Base-by-base conservation (phyloP, 2,888 invertebrate genomes). In the Hydrotaea cyrtoneurina region DNA sequence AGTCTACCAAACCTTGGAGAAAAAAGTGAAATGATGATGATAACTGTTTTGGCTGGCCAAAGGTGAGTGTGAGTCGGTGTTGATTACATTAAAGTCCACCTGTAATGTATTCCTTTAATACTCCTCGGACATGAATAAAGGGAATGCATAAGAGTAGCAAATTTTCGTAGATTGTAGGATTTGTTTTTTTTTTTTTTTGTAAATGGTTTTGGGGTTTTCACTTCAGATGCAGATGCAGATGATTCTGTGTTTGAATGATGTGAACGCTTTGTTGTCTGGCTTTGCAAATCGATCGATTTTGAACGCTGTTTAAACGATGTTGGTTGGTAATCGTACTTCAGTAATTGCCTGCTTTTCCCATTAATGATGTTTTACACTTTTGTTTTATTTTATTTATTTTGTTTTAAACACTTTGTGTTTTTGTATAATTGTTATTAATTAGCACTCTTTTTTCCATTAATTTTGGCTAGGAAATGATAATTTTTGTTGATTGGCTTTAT, bases 91-190 rank as follows among this genome's bases (percentile, higher is more conserved):
- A 11, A 69, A 46, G 46, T 69, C 69, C 69, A 69, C 69, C 69
- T 69, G 69, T 69, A 43, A 7, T 46, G 69, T 69, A 69, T 69
- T 69, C 69, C 69, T 69, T 69, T 21, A 69, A 69, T 69, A 69
- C 69, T 69, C 66, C 43, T 66, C 66, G 31, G 39, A 39, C 7
- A 17, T 66, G 66, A 66, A 62, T 62, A 62, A 62, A 62, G 62
- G 62, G 62, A 62, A 62, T 62, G 62, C 62, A 31, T 31, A 31
- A n/a, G 36, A 19, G 31, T 31, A 31, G 62, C n/a, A 23, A 26
- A 59, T 15, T 62, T 15, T 62, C 15, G 62, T 62, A n/a, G 62
- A 57, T 62, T 62, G 50, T 50, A n/a, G 50, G 10, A 4, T 59
- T 59, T 19, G 23, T 26, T 43, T 15, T 59, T 59, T 62, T 36